Conservation (phyloP, 2,888 invertebrate species). For the Malachius bipustulatus region DNA sequence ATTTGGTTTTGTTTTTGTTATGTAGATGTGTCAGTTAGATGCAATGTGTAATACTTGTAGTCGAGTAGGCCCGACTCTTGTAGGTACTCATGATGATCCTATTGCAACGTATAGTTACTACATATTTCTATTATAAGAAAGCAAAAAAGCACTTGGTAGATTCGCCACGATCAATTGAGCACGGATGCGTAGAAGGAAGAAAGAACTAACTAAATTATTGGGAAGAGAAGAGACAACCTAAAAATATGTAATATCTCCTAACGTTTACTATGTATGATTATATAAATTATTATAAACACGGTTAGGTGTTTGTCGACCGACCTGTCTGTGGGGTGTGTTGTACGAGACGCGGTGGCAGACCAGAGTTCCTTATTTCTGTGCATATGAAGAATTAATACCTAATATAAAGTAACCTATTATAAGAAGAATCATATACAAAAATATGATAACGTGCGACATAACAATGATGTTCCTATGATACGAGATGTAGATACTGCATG, state of each 20-base stretch:
- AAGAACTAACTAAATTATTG: too few relatives aligned
- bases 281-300: too few relatives aligned
- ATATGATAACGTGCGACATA: conserved; percentile 32
- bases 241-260: too few relatives aligned
- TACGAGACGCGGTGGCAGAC: conserved; percentile 24
- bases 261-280: too few relatives aligned
- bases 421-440: conserved; percentile 13
- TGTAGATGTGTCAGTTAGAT: conserved; percentile 35
- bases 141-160: conserved; percentile 1
- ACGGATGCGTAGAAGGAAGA: too few relatives aligned
- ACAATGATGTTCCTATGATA: conserved; percentile 40
- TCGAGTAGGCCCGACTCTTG: conserved; percentile 34
- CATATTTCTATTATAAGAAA: conserved; percentile 19
- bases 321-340: too few relatives aligned
- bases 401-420: conserved; percentile 11
- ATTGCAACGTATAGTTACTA: conserved; percentile 42
- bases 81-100: conserved; percentile 33
- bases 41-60: conserved; percentile 35
- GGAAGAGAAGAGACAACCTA: too few relatives aligned
- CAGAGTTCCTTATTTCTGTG: conserved; percentile 36
- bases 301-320: too few relatives aligned
- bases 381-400: conserved; percentile 22
- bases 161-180: too few relatives aligned
- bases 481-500: conserved; percentile 39
- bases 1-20: conserved; percentile 20